phyloP scores from a whole-genome alignment of 2,797 vertebrate genomes.

The Chaunax sp. region DNA sequence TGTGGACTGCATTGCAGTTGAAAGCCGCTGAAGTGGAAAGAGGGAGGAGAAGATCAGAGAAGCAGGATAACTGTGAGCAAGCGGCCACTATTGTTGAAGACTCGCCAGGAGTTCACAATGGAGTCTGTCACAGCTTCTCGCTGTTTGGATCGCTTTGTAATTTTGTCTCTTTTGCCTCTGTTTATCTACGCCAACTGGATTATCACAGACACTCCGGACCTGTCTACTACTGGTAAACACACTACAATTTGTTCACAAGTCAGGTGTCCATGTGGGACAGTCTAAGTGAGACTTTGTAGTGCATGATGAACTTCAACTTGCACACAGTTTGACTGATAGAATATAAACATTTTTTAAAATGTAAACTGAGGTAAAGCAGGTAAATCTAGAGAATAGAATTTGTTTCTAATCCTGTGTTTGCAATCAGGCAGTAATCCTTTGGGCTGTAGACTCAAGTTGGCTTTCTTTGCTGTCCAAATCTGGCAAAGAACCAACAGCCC shows the following conservation, averaged over 20 bases:
- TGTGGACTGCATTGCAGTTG: neutral
- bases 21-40: slow-evolving; percentile 10
- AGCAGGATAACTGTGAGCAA: slow-evolving; percentile 21
- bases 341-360: neutral
- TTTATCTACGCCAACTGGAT: slow-evolving; percentile 49
- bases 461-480: slow-evolving; percentile 24
- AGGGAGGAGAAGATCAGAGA: slow-evolving; percentile 33
- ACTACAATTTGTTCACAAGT: neutral
- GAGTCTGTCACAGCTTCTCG: slow-evolving; percentile 13
- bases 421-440: slow-evolving; percentile 23
- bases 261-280: slow-evolving; percentile 28
- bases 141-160: slow-evolving; percentile 40
- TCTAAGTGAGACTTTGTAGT: neutral
- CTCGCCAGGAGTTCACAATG: slow-evolving; percentile 60
- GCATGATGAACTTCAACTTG: neutral
- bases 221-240: slow-evolving; percentile 70
- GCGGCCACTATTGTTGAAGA: slow-evolving; percentile 21
- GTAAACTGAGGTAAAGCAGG: neutral
- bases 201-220: slow-evolving; percentile 23
- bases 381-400: neutral
- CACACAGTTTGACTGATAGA: neutral
- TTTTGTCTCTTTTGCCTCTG: slow-evolving; percentile 35
- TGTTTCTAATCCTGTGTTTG: slow-evolving; percentile 10
- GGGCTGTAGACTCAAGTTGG: slow-evolving; percentile 22
- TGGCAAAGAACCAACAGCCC: slow-evolving; percentile 24